Conservation (phyloP, 2,888 invertebrate species). For the Petrophora chlorosata region DNA sequence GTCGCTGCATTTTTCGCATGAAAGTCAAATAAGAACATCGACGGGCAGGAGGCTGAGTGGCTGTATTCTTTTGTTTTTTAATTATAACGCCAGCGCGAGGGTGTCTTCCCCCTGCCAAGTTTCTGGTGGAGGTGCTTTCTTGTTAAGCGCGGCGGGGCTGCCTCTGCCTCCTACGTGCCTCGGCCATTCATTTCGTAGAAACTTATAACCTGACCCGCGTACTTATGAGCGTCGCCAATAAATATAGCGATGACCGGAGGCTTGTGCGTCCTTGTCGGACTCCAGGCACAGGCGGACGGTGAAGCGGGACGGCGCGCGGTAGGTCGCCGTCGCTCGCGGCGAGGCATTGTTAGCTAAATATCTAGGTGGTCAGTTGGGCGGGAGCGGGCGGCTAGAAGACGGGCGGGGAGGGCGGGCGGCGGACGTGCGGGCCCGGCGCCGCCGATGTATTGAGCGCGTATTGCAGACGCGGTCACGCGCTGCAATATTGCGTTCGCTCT, state of each 20-base stretch:
- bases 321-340: constrained; percentile 64
- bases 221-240: constrained; percentile 84
- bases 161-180: constrained; percentile 81
- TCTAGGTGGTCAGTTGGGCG: constrained; percentile 82
- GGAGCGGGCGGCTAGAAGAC: constrained; percentile 64
- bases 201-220: constrained; percentile 84
- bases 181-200: constrained; percentile 81
- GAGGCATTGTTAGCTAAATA: constrained; percentile 83
- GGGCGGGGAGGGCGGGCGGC: constrained; percentile 65
- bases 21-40: constrained; percentile 66
- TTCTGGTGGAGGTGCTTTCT: constrained; percentile 79
- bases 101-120: constrained; percentile 65
- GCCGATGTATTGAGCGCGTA: constrained; percentile 84
- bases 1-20: constrained; percentile 75
- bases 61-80: constrained; percentile 84
- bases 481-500: constrained; percentile 83
- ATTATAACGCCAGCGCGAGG: constrained; percentile 76
- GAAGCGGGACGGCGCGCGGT: constrained; percentile 65
- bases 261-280: constrained; percentile 67
- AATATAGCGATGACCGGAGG: constrained; percentile 83
- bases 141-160: constrained; percentile 73
- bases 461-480: constrained; percentile 84
- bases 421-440: constrained; percentile 78
- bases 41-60: constrained; percentile 77
- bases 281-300: constrained; percentile 39